Conservation (phyloP, 2,113 vertebrate species). For the Paraplagusia blochii region DNA sequence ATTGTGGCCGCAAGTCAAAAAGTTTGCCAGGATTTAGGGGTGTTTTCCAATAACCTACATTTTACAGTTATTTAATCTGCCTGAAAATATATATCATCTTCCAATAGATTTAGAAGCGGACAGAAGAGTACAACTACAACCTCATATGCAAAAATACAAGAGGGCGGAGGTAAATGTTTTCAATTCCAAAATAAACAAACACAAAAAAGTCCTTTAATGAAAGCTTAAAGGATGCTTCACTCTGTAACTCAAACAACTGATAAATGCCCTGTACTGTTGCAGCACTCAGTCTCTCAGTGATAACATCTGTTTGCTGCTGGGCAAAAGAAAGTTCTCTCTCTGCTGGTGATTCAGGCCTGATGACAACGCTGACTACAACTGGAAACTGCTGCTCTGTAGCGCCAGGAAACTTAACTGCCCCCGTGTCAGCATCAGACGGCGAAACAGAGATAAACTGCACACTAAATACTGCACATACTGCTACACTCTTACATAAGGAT, state of each 20-base stretch:
- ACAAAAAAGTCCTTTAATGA: no score
- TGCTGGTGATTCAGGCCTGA: slow-evolving; percentile 17
- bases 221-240: background rate
- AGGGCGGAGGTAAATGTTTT: no score
- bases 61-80: no score
- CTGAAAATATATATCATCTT: no score
- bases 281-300: slow-evolving; percentile 6
- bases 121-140: no score
- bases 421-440: background rate
- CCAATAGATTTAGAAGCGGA: no score
- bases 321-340: slow-evolving; percentile 19
- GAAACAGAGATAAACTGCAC: slow-evolving; percentile 22
- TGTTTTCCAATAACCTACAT: no score
- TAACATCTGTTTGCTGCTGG: slow-evolving; percentile 21
- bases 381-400: slow-evolving; percentile 13
- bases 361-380: slow-evolving; percentile 11
- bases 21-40: no score
- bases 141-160: no score
- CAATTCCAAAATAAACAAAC: no score
- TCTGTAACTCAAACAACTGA: slow-evolving; percentile 14
- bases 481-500: slow-evolving; percentile 33
- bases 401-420: slow-evolving; percentile 10
- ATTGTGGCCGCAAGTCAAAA: no score
- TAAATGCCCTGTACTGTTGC: slow-evolving; percentile 8
- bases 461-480: slow-evolving; percentile 3